A percentile compares a stretch with the other conserved stretches of the same genome.
Evolutionary conservation across 2,113 vertebrate genomes (phyloP).

Genomic region (Ageneiosus marmoratus): DNA sequence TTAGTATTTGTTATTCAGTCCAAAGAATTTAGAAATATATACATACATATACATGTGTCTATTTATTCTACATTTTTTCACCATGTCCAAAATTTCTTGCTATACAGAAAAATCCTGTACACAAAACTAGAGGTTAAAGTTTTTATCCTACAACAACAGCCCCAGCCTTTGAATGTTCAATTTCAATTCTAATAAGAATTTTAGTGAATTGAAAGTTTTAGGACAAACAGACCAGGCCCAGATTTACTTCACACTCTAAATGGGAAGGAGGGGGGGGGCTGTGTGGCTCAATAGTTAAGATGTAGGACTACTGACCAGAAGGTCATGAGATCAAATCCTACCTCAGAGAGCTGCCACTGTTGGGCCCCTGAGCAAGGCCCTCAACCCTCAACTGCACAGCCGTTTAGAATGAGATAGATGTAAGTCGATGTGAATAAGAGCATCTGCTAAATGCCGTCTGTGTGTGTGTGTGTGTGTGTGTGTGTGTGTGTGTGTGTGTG

Average conservation of each 20-base stretch:
- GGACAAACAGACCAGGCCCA: background rate
- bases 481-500: background rate
- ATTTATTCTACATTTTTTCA: too few relatives aligned
- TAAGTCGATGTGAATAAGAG: too few relatives aligned
- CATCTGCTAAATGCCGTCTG: too few relatives aligned
- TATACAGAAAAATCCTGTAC: background rate
- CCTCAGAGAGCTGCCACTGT: too few relatives aligned
- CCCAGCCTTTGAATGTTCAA: background rate
- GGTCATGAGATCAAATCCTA: too few relatives aligned
- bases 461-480: background rate
- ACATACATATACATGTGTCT: too few relatives aligned
- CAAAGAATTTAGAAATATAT: background rate
- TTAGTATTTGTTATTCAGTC: background rate
- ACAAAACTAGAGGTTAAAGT: background rate
- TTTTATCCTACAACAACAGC: background rate
- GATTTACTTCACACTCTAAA: background rate
- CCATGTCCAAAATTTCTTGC: background rate
- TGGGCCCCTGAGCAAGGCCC: too few relatives aligned
- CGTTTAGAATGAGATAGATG: too few relatives aligned
- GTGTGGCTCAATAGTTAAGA: too few relatives aligned
- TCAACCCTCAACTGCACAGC: too few relatives aligned
- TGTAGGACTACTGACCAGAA: too few relatives aligned
- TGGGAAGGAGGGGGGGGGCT: background rate
- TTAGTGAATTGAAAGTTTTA: background rate
- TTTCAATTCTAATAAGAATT: background rate